These are phyloP conservation scores for Tipula helvola DNA, from an alignment of 2,888 invertebrate genomes.

Conservation along the genomic window DNA sequence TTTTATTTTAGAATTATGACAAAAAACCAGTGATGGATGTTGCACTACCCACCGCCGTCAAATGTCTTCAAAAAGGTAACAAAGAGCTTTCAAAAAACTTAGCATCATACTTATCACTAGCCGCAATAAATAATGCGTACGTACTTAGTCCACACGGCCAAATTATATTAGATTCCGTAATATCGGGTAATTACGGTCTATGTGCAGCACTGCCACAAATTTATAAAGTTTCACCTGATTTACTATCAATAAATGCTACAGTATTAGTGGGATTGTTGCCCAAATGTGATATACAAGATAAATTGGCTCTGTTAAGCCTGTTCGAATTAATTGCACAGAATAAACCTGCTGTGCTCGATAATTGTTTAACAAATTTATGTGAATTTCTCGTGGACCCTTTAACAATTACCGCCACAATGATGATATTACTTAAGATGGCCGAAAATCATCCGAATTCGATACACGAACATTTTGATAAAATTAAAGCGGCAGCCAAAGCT, in stretches of 20 bases:
- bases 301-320: conserved; percentile 68
- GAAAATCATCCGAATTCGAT: conserved; percentile 56
- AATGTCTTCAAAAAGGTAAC: conserved; percentile 82
- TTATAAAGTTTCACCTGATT: conserved; percentile 76
- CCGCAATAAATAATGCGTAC: conserved; percentile 81
- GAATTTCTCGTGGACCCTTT: conserved; percentile 53
- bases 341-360: conserved; percentile 66
- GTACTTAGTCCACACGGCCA: conserved; percentile 77
- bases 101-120: conserved; percentile 82
- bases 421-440: conserved; percentile 63
- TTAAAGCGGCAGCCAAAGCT: conserved; percentile 54
- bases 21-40: conserved; percentile 43
- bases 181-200: conserved; percentile 78
- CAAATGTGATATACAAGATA: conserved; percentile 75
- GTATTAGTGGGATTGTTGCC: conserved; percentile 64
- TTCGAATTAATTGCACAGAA: conserved; percentile 72
- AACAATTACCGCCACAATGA: conserved; percentile 50
- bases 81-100: conserved; percentile 79
- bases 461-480: conserved; percentile 53
- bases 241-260: conserved; percentile 72
- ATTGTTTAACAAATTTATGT: conserved; percentile 69
- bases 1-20: conserved; percentile 39
- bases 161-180: conserved; percentile 80
- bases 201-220: conserved; percentile 82
- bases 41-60: conserved; percentile 81